Conservation (phyloP, 2,113 vertebrate genomes). For the Clupea harengus region DNA sequence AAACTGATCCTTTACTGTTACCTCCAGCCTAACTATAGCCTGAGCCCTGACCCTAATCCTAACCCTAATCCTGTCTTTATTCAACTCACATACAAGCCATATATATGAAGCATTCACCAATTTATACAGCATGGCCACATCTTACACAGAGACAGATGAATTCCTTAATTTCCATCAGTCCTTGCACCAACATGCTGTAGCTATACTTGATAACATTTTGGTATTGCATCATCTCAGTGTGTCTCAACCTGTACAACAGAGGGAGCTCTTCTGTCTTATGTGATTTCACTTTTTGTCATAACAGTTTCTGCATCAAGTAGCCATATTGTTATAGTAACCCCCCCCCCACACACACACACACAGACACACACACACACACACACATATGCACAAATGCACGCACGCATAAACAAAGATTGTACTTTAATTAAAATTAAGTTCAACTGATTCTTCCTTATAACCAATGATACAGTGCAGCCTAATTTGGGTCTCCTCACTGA, state of each 20-base stretch:
- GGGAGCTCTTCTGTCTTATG: neutral
- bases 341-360: neutral
- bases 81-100: neutral
- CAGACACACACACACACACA: neutral
- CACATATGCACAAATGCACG: too few relatives aligned
- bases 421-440: too few relatives aligned
- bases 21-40: neutral
- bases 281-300: neutral
- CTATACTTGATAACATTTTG: neutral
- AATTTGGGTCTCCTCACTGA: too few relatives aligned
- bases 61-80: slow-evolving; percentile 3
- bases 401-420: too few relatives aligned
- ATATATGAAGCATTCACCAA: neutral
- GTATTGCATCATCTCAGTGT: too few relatives aligned
- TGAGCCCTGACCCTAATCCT: neutral
- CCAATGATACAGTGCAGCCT: too few relatives aligned
- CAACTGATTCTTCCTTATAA: too few relatives aligned
- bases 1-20: neutral
- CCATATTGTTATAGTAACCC: neutral
- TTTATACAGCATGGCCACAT: neutral
- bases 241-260: too few relatives aligned
- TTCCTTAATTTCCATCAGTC: too few relatives aligned
- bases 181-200: neutral
- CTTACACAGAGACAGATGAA: too few relatives aligned
- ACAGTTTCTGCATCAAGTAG: neutral